phyloP scores from a whole-genome alignment of 2,888 invertebrate species.

The Trichogramma dendrolimi region DNA sequence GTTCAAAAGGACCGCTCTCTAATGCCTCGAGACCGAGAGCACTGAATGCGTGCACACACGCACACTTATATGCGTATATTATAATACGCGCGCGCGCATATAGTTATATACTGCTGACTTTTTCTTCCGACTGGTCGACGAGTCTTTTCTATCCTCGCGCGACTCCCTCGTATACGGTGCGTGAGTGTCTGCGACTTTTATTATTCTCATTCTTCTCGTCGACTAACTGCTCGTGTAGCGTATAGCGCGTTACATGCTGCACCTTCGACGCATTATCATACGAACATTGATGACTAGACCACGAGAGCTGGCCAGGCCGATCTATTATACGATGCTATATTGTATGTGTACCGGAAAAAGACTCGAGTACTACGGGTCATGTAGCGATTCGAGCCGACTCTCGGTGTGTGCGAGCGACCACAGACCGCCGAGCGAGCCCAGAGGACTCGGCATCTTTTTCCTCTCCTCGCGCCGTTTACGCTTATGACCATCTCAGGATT shows the following conservation, averaged over 20 bases:
- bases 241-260: constrained; percentile 39
- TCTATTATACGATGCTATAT: constrained; percentile 24
- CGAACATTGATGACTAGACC: constrained; percentile 48
- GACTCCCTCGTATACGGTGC: constrained; percentile 22
- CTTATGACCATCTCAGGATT: too few relatives aligned
- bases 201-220: neutral
- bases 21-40: constrained; percentile 17
- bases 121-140: too few relatives aligned
- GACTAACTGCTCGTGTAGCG: constrained; percentile 28
- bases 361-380: too few relatives aligned
- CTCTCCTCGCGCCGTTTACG: too few relatives aligned
- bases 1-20: constrained; percentile 34
- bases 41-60: too few relatives aligned
- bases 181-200: constrained; percentile 29
- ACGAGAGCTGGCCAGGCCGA: constrained; percentile 19
- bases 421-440: too few relatives aligned
- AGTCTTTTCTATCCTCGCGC: constrained; percentile 18
- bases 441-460: too few relatives aligned
- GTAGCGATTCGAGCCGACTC: too few relatives aligned
- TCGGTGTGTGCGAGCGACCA: too few relatives aligned
- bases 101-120: constrained; percentile 5
- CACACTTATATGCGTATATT: too few relatives aligned
- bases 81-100: too few relatives aligned
- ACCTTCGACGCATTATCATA: constrained; percentile 50
- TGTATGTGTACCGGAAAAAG: too few relatives aligned